Evolutionary conservation across 2,113 vertebrate genomes (phyloP).

Genomic region (Xenopus tropicalis): DNA sequence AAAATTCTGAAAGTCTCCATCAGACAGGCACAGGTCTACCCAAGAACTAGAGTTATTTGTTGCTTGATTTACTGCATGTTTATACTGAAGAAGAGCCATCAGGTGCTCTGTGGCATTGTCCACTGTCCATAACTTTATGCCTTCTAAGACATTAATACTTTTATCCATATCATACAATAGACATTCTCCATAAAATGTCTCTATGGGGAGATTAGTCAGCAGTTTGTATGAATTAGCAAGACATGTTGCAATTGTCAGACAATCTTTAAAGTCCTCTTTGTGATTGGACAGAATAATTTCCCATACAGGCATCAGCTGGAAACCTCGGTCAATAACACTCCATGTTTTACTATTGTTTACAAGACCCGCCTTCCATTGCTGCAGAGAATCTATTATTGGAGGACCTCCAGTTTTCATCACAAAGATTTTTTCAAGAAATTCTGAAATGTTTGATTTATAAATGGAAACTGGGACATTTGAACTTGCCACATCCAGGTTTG

Average conservation of each 20-base stretch:
- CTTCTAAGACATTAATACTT: conserved; percentile 39
- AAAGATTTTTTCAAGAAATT: not conserved
- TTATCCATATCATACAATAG: conserved; percentile 31
- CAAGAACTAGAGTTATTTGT: conserved; percentile 44
- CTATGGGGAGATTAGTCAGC: rapidly evolving
- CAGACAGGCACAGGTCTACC: conserved; percentile 55
- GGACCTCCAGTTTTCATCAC: conserved; percentile 55
- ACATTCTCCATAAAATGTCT: conserved; percentile 41
- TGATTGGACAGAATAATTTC: conserved; percentile 57
- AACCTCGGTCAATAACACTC: conserved; percentile 57
- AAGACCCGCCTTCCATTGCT: conserved; percentile 57
- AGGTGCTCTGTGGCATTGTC: conserved; percentile 41
- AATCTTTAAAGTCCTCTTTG: conserved; percentile 48
- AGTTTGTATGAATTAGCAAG: conserved; percentile 42
- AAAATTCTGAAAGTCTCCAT: conserved; percentile 52
- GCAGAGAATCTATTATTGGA: conserved; percentile 31
- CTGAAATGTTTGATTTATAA: not conserved
- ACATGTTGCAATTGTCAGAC: conserved; percentile 7
- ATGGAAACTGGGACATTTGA: not conserved
- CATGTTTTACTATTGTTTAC: conserved; percentile 53
- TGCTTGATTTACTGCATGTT: conserved; percentile 44
- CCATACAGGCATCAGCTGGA: conserved; percentile 58
- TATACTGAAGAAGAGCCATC: conserved; percentile 43
- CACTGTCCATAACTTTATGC: conserved; percentile 47
- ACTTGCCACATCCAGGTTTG: rapidly evolving